Percentiles rank a stretch among this genome's conserved stretches.
phyloP scores from a whole-genome alignment of 2,888 invertebrate species.

The Eupeodes latifasciatus region DNA sequence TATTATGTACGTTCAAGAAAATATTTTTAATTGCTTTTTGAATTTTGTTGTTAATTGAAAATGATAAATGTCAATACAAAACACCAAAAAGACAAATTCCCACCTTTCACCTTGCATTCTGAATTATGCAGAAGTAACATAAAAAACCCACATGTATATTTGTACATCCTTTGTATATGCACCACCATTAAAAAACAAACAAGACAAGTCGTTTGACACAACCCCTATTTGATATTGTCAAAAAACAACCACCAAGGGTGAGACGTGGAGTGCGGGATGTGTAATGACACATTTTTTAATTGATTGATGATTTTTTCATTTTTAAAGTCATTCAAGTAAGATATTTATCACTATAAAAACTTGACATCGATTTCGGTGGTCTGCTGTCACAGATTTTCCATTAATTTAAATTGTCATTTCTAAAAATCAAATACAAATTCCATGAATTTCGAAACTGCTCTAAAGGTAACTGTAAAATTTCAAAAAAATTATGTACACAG shows the following conservation, averaged over 20 bases:
- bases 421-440: no score
- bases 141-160: conserved; percentile 2
- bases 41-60: conserved; percentile 32
- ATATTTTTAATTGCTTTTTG: conserved; percentile 49
- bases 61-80: conserved; percentile 60
- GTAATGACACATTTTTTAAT: no score
- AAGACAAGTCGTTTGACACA: conserved; percentile 55
- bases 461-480: no score
- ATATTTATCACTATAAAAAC: not conserved
- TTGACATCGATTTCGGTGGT: conserved; percentile 65
- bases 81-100: conserved; percentile 39
- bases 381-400: conserved; percentile 46
- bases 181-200: conserved; percentile 48
- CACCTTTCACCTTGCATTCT: conserved; percentile 70
- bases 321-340: not conserved
- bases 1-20: conserved; percentile 6
- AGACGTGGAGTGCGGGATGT: conserved; percentile 24
- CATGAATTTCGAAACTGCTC: no score
- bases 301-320: no score
- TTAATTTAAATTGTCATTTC: conserved; percentile 50
- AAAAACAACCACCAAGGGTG: conserved; percentile 22
- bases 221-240: conserved; percentile 62
- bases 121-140: conserved; percentile 48
- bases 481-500: no score
- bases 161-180: not conserved